Conservation (phyloP, 92 coral and sea anemone species). For the Porites evermanni region DNA sequence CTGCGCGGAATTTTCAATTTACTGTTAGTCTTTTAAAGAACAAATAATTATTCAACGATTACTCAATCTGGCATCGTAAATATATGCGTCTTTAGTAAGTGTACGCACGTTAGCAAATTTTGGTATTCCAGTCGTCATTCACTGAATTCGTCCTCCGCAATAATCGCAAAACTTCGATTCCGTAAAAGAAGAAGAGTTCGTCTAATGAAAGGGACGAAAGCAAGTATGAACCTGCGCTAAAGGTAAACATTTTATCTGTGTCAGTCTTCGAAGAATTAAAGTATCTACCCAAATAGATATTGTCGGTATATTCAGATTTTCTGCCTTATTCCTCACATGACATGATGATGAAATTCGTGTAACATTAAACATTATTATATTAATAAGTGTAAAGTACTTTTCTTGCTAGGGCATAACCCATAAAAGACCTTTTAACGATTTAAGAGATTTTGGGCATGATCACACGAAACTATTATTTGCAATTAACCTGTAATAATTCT, state of each 20-base stretch:
- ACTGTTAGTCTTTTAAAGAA: no score
- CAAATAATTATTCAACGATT: constrained; percentile 3
- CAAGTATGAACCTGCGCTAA: background rate
- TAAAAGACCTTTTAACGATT: background rate
- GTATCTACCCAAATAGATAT: background rate
- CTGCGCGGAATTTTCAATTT: constrained; percentile 23
- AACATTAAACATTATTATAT: no score
- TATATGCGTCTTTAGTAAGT: background rate
- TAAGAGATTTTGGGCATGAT: no score
- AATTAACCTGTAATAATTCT: background rate
- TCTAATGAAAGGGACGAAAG: background rate
- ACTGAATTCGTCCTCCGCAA: background rate
- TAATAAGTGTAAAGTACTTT: background rate
- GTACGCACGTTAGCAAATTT: background rate
- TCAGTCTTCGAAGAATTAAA: background rate
- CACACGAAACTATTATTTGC: no score
- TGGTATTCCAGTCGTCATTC: background rate
- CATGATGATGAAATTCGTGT: background rate
- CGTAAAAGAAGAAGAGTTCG: no score
- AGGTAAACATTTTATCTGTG: constrained; percentile 2
- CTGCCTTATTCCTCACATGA: no score
- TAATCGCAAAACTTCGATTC: no score
- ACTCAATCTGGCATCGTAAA: background rate
- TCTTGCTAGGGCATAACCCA: background rate
- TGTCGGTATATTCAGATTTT: no score